A percentile compares a stretch with the other conserved stretches of the same genome.
Evolutionary conservation across 2,888 invertebrate species (phyloP).

Genomic region (Limnephilus lunatus): DNA sequence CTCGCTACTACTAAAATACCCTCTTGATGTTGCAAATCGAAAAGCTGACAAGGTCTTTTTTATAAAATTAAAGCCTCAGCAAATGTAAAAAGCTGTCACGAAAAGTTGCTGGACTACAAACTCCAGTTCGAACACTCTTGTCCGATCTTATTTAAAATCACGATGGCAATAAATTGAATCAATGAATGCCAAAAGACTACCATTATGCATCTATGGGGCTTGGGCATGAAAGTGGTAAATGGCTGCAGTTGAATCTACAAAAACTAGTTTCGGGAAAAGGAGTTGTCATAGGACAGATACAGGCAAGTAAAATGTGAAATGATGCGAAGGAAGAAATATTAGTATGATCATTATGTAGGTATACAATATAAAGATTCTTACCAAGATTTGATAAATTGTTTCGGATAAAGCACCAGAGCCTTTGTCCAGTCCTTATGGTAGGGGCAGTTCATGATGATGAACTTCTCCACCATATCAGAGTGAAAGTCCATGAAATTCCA

Average conservation of each 20-base stretch:
- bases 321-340: neutral
- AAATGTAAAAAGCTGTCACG: neutral
- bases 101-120: no score
- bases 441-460: constrained; percentile 78
- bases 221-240: neutral
- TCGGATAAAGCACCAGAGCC: constrained; percentile 71
- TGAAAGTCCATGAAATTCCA: constrained; percentile 77
- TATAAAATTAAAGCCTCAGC: no score
- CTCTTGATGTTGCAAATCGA: neutral
- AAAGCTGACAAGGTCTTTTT: no score
- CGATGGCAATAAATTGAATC: no score
- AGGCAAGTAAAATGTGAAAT: neutral
- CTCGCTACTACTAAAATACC: no score
- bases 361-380: constrained; percentile 67
- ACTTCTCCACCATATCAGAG: constrained; percentile 76
- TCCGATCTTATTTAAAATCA: no score
- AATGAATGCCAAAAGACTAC: neutral
- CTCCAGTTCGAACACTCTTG: no score
- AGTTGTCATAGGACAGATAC: neutral
- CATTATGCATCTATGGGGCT: neutral
- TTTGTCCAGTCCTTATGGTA: constrained; percentile 74
- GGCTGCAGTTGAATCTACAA: neutral
- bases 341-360: neutral
- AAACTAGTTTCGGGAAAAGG: neutral
- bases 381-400: constrained; percentile 76